phyloP scores from a whole-genome alignment of 1,140 invertebrate species.

The Diorhabda carinulata region DNA sequence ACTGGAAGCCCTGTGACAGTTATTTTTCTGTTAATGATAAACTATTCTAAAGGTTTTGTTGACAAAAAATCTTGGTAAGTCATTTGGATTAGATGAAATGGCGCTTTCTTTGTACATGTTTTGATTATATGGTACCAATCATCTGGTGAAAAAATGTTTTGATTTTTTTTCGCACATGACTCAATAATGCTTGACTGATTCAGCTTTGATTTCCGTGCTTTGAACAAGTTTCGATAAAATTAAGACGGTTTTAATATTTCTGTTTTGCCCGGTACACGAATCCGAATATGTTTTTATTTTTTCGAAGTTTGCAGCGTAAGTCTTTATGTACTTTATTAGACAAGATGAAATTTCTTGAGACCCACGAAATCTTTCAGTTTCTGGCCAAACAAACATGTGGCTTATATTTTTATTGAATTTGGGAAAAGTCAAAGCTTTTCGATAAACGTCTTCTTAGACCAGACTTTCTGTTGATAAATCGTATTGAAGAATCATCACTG shows the following conservation, averaged over 20 bases:
- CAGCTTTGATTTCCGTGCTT: conserved; percentile 4
- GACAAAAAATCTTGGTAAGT: too few relatives aligned
- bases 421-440: too few relatives aligned
- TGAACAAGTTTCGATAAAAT: neutral
- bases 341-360: too few relatives aligned
- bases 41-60: neutral
- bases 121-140: neutral
- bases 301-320: conserved; percentile 4
- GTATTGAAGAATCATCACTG: too few relatives aligned
- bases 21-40: neutral
- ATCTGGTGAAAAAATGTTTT: conserved; percentile 1
- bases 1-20: neutral
- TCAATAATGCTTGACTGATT: neutral
- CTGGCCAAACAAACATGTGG: too few relatives aligned
- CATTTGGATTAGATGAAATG: neutral
- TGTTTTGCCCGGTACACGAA: neutral
- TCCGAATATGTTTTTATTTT: conserved; percentile 1
- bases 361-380: too few relatives aligned
- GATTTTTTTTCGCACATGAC: conserved; percentile 4
- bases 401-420: too few relatives aligned
- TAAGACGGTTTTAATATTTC: conserved; percentile 4
- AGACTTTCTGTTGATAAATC: too few relatives aligned
- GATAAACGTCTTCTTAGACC: too few relatives aligned
- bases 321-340: neutral
- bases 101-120: conserved; percentile 1